These are phyloP conservation scores for Edolisoma coerulescens DNA, from an alignment of 2,113 vertebrate genomes.

Conservation along the genomic window DNA sequence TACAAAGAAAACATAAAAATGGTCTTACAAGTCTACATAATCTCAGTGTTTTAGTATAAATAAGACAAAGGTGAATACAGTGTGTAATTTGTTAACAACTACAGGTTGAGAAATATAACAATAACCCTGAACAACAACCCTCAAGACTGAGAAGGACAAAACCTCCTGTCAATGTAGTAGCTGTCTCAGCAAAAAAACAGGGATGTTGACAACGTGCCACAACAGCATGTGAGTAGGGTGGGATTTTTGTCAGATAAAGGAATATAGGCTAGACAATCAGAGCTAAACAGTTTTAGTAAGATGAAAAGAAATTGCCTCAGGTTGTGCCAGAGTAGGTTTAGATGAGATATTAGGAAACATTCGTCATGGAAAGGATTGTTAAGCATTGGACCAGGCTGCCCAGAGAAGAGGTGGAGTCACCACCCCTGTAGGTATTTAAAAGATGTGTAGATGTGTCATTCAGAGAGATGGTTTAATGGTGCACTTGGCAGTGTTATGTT, in stretches of 20 bases:
- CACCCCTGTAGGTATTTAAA: neutral
- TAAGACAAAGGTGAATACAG: neutral
- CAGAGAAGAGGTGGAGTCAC: neutral
- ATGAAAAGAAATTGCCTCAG: neutral
- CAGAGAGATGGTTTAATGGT: neutral
- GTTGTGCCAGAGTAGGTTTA: neutral
- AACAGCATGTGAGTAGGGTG: neutral
- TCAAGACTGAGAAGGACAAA: neutral
- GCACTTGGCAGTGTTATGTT: neutral
- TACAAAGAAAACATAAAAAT: neutral
- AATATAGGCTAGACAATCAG: neutral
- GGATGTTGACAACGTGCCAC: neutral
- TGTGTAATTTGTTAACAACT: neutral
- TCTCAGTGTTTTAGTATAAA: neutral
- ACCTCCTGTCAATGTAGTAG: neutral
- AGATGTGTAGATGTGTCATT: rapidly evolving
- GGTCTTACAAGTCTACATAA: rapidly evolving
- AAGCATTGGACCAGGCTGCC: neutral
- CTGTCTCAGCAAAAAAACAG: neutral
- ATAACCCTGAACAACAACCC: neutral
- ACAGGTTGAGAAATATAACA: neutral
- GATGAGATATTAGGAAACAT: neutral
- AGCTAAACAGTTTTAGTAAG: neutral
- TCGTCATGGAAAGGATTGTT: neutral
- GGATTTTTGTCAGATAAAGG: neutral